Conservation (phyloP, 64 coral and sea anemone species). For the Platygyra sinensis region DNA sequence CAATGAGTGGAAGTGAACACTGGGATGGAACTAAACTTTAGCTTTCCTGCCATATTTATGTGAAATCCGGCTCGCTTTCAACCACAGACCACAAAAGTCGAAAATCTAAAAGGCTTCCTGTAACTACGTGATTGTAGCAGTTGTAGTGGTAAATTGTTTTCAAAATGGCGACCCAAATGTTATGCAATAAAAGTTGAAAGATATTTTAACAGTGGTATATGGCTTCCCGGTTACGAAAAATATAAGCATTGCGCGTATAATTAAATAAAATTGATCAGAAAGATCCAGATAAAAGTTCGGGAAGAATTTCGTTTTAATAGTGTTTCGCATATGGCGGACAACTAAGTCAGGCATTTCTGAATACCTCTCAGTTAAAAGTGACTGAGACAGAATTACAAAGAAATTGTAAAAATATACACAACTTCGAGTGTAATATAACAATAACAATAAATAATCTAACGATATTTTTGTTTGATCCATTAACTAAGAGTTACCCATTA, state of each 20-base stretch:
- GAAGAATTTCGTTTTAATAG: not conserved
- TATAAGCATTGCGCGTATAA: too few species aligned
- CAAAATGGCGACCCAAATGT: too few species aligned
- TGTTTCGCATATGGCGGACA: not conserved
- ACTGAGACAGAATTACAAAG: not conserved
- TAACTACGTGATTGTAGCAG: too few species aligned
- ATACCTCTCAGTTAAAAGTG: not conserved
- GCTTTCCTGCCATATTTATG: not conserved
- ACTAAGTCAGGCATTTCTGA: not conserved
- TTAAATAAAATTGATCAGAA: too few species aligned
- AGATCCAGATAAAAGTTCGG: too few species aligned
- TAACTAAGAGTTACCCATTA: not conserved
- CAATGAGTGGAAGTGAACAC: not conserved
- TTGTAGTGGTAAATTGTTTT: too few species aligned
- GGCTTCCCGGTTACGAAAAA: too few species aligned
- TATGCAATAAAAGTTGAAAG: too few species aligned
- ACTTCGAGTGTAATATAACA: not conserved
- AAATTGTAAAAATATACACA: not conserved
- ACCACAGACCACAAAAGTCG: constrained; percentile 34
- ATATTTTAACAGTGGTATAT: too few species aligned
- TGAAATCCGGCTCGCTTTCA: constrained; percentile 39
- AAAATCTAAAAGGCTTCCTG: not conserved
- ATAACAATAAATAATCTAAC: not conserved
- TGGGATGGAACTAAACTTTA: not conserved
- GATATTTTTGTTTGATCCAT: not conserved